Evolutionary conservation across 37 sponge, comb jelly and placozoan species (phyloP), one percentile per base, ranked within the genome.

Genomic region (Chondrilla cf. caribensis): DNA sequence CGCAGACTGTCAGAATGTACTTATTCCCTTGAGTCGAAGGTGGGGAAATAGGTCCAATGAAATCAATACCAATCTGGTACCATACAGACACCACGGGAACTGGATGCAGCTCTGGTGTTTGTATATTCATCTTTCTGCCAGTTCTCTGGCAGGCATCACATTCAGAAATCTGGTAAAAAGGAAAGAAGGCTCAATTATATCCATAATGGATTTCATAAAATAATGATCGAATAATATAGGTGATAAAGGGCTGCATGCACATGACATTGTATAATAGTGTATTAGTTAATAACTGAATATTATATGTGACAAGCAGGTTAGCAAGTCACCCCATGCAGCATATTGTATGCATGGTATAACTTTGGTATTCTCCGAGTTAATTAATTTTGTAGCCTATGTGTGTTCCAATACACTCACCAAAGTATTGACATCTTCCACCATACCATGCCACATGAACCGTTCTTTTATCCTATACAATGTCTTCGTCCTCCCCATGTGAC

Each of bases 1-100:
- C 83, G 62, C 83, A 66, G 18, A 91, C 41, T 24, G 92, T 91
- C 18, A 91, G 64, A 17, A 91, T 85, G 55, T 80, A 91, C 36
- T 39, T 31, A 73, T 70, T 35, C 7, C 82, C 82, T 22, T 82
- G 17, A 33, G 28, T 70, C 4, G 82, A 82, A 39, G 62, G 54
- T 28, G 82, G 82, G 21, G 43, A 14, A 6, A 82, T 36, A 29
- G 82, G 82, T 8, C 82, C 82, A 32, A 82, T 39, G 37, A 82
- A 82, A 37, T 82, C 82, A 2, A 82, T 82, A 5, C 70, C 82
- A 33, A 82, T 70, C 32, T 36, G 38, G 51, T 70, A 40, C 82
- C 82, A 90, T 65, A 83, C 83, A 5, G 47, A 41, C 41, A 78
- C 60, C n/a, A 90, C 90, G 36, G 84, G 76, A 18, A 90, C 40